Conservation (phyloP, 1,140 invertebrate genomes). For the Melipona quadrifasciata region DNA sequence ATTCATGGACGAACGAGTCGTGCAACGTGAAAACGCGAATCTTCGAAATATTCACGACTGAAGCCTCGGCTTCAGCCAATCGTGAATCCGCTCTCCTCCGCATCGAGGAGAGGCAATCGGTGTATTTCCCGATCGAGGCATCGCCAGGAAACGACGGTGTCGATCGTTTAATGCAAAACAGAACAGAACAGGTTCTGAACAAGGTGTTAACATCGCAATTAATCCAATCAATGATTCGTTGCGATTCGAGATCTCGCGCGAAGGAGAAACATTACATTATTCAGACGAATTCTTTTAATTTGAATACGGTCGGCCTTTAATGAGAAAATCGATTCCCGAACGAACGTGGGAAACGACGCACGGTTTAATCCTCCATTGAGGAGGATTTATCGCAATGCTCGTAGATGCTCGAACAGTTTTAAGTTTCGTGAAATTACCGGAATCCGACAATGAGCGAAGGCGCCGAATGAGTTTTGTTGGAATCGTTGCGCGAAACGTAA, state of each 20-base stretch:
- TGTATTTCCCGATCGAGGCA: no score
- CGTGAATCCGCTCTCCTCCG: neutral
- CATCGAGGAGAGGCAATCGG: neutral
- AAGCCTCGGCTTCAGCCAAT: neutral
- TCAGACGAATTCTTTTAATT: neutral
- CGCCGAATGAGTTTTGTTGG: no score
- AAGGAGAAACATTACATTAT: no score
- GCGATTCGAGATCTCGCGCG: neutral
- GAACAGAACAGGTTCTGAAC: neutral
- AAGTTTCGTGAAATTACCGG: no score
- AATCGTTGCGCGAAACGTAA: no score
- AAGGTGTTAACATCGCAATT: neutral
- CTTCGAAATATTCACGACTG: neutral
- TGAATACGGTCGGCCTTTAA: neutral
- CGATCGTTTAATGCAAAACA: neutral
- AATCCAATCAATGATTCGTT: neutral
- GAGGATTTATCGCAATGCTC: no score
- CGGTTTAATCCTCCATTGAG: neutral
- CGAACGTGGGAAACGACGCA: neutral
- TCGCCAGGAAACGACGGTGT: neutral
- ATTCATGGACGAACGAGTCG: neutral
- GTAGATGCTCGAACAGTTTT: no score
- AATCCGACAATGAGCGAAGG: no score
- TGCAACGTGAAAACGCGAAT: neutral
- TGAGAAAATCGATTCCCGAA: neutral